Evolutionary conservation across 2,113 vertebrate species (phyloP).

Genomic region (Notechis scutatus): DNA sequence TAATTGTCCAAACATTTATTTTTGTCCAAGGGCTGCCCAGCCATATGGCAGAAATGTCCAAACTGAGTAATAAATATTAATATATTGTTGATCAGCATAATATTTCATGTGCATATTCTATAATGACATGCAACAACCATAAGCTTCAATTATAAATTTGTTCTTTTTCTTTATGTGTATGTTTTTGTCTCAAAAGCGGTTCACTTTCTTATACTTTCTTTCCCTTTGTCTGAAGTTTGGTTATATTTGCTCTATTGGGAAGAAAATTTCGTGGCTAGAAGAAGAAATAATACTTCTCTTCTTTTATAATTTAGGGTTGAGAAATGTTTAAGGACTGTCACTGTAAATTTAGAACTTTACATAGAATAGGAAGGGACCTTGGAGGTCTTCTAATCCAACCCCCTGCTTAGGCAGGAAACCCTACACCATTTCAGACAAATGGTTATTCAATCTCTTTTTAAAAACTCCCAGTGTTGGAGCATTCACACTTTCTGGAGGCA

Average conservation of each 20-base stretch:
- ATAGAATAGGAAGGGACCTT: too few relatives aligned
- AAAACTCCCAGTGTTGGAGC: too few relatives aligned
- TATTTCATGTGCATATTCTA: neutral
- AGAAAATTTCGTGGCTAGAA: neutral
- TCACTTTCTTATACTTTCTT: neutral
- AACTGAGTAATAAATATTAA: slow-evolving; percentile 19
- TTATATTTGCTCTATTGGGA: neutral
- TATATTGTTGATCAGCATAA: neutral
- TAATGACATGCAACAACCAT: neutral
- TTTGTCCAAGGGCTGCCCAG: neutral
- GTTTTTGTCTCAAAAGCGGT: too few relatives aligned
- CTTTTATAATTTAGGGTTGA: neutral
- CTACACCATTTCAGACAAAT: too few relatives aligned
- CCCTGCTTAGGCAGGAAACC: too few relatives aligned
- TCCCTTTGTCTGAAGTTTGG: neutral
- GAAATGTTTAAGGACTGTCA: neutral
- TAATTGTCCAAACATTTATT: neutral
- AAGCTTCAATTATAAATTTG: neutral
- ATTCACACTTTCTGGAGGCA: too few relatives aligned
- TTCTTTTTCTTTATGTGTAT: slow-evolving; percentile 1
- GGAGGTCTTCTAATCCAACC: too few relatives aligned
- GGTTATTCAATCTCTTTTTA: too few relatives aligned
- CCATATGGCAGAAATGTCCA: slow-evolving; percentile 10
- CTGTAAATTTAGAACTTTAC: neutral
- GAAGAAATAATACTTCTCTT: neutral